These are phyloP conservation scores for Drosophila watanabei DNA, from an alignment of 1,140 invertebrate species.

Conservation along the genomic window DNA sequence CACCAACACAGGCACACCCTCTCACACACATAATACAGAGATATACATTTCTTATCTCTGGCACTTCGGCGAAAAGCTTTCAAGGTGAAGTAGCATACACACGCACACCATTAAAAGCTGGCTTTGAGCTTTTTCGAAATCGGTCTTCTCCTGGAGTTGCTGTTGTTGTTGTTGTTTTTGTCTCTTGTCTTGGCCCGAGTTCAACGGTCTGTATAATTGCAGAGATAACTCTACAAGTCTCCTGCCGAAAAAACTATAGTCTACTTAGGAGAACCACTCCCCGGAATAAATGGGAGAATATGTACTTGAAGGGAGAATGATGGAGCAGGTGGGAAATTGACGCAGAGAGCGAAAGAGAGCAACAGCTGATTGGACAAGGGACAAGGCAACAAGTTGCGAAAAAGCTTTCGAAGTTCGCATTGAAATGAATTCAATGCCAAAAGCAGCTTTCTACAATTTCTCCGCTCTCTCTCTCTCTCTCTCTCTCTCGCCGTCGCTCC, in stretches of 20 bases:
- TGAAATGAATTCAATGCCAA: conserved; percentile 73
- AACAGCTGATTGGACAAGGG: conserved; percentile 67
- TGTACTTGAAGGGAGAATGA: not conserved
- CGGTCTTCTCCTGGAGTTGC: conserved; percentile 13
- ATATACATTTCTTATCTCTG: conserved; percentile 38
- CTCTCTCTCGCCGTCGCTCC: not conserved
- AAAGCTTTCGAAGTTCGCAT: conserved; percentile 77
- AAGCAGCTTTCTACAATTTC: conserved; percentile 35
- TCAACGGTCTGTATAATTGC: conserved; percentile 17
- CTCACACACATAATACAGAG: conserved; percentile 15
- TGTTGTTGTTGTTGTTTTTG: not conserved
- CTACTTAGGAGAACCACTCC: conserved; percentile 17
- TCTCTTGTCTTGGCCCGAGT: not conserved
- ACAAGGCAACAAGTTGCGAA: conserved; percentile 81
- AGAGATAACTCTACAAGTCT: not conserved
- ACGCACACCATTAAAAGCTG: conserved; percentile 56
- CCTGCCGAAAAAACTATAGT: conserved; percentile 3
- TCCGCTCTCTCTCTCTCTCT: conserved; percentile 9
- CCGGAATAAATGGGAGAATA: conserved; percentile 1
- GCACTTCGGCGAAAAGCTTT: conserved; percentile 38
- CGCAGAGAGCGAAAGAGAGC: conserved; percentile 24
- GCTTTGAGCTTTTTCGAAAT: conserved; percentile 70
- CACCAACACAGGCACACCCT: conserved; percentile 12
- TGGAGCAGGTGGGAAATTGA: too few species aligned
- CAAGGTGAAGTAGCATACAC: conserved; percentile 49